Conservation (phyloP, 2,888 invertebrate genomes). For the Oxyteleia sp. region DNA sequence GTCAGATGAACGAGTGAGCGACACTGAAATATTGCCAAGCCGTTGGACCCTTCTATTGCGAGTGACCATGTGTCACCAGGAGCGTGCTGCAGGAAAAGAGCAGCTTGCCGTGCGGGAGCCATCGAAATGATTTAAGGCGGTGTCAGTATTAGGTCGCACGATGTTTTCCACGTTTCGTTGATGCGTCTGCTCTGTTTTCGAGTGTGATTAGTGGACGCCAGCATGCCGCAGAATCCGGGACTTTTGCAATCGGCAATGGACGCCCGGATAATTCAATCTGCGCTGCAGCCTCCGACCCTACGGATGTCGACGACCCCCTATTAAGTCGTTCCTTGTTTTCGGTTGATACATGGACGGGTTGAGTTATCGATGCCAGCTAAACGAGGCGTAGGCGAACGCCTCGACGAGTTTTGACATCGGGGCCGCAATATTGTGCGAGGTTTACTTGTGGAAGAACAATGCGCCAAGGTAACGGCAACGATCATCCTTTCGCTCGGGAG, state of each 20-base stretch:
- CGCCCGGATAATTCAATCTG: constrained; percentile 84
- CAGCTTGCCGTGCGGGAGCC: constrained; percentile 66
- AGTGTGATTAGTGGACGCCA: constrained; percentile 78
- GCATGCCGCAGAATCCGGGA: constrained; percentile 72
- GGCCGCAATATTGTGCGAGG: constrained; percentile 81
- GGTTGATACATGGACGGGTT: constrained; percentile 72
- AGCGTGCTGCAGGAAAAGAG: constrained; percentile 59
- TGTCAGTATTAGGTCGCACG: constrained; percentile 71
- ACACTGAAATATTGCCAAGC: constrained; percentile 56
- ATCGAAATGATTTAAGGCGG: constrained; percentile 80
- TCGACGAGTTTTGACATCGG: constrained; percentile 80
- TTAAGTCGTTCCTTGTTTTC: constrained; percentile 69
- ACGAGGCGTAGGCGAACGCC: constrained; percentile 76
- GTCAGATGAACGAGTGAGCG: constrained; percentile 49
- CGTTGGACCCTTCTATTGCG: constrained; percentile 45
- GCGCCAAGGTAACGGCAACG: constrained; percentile 78
- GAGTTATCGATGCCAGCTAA: constrained; percentile 83
- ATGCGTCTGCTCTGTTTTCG: constrained; percentile 75
- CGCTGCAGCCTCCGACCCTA: constrained; percentile 73
- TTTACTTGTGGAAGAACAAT: constrained; percentile 77
- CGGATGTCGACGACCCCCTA: constrained; percentile 75
- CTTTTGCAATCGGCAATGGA: constrained; percentile 77
- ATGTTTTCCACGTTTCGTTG: constrained; percentile 79
- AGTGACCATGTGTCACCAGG: constrained; percentile 67
- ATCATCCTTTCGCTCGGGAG: constrained; percentile 75